Conservation (phyloP, 1,140 invertebrate genomes). For the Monomorium pharaonis region DNA sequence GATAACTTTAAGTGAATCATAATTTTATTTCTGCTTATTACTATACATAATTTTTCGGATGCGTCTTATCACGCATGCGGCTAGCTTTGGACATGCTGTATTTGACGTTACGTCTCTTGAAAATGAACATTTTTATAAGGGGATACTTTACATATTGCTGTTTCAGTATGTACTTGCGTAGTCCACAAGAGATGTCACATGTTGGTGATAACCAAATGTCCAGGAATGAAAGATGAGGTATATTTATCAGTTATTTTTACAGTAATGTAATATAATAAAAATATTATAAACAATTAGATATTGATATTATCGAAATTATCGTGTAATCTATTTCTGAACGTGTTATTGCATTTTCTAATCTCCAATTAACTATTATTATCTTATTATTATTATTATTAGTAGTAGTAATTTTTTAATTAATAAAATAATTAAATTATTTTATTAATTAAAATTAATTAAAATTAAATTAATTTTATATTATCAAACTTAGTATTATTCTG, state of each 20-base stretch:
- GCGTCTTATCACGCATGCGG: slow-evolving; percentile 75
- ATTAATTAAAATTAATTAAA: no score
- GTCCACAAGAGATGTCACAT: slow-evolving; percentile 99
- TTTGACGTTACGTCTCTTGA: slow-evolving; percentile 34
- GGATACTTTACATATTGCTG: slow-evolving; percentile 64
- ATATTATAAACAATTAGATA: neutral
- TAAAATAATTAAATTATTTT: no score
- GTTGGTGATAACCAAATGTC: slow-evolving; percentile 97
- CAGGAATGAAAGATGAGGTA: slow-evolving; percentile 97
- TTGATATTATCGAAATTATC: neutral
- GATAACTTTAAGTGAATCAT: slow-evolving; percentile 5
- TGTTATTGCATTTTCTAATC: neutral
- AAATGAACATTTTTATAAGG: slow-evolving; percentile 39
- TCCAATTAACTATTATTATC: neutral
- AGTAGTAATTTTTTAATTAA: neutral
- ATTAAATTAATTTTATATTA: neutral
- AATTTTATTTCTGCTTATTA: slow-evolving; percentile 63
- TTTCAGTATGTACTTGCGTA: slow-evolving; percentile 98
- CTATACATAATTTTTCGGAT: slow-evolving; percentile 48
- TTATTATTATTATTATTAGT: no score
- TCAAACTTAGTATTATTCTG: neutral
- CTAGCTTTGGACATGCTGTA: slow-evolving; percentile 73
- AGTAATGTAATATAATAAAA: slow-evolving; percentile 5
- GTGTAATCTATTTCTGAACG: neutral
- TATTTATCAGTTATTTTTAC: slow-evolving; percentile 18